These are phyloP conservation scores for Amiota mariae DNA, from an alignment of 2,888 invertebrate species.

Conservation along the genomic window DNA sequence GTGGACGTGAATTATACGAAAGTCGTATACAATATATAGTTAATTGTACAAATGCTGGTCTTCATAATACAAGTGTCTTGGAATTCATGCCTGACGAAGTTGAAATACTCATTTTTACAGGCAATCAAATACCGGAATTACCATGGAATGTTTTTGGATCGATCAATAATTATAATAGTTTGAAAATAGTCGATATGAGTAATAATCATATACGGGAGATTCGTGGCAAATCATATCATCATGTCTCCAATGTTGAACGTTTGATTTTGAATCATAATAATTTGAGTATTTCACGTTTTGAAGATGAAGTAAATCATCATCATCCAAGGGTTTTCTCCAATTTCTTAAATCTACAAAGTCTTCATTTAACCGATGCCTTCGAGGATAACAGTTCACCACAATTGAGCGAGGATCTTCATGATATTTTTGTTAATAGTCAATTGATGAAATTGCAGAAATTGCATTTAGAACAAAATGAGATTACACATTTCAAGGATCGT, in stretches of 20 bases:
- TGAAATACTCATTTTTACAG: conserved; percentile 82
- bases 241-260: conserved; percentile 80
- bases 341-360: conserved; percentile 79
- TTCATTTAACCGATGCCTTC: conserved; percentile 84
- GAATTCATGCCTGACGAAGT: conserved; percentile 79
- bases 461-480: conserved; percentile 85
- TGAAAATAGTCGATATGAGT: conserved; percentile 83
- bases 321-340: conserved; percentile 82
- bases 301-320: conserved; percentile 76
- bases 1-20: conserved; percentile 76
- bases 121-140: conserved; percentile 79
- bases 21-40: conserved; percentile 77
- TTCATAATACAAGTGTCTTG: conserved; percentile 77
- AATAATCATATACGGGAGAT: conserved; percentile 82
- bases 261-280: conserved; percentile 83
- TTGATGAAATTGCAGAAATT: conserved; percentile 80
- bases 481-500: conserved; percentile 78
- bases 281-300: conserved; percentile 77
- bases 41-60: conserved; percentile 81
- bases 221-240: conserved; percentile 83
- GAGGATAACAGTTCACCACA: conserved; percentile 78
- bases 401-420: conserved; percentile 80
- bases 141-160: conserved; percentile 83
- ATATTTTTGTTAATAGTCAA: conserved; percentile 82
- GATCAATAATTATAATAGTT: conserved; percentile 75